These are phyloP conservation scores for Euura saliciscinereae DNA, from an alignment of 1,140 invertebrate genomes.

Conservation along the genomic window DNA sequence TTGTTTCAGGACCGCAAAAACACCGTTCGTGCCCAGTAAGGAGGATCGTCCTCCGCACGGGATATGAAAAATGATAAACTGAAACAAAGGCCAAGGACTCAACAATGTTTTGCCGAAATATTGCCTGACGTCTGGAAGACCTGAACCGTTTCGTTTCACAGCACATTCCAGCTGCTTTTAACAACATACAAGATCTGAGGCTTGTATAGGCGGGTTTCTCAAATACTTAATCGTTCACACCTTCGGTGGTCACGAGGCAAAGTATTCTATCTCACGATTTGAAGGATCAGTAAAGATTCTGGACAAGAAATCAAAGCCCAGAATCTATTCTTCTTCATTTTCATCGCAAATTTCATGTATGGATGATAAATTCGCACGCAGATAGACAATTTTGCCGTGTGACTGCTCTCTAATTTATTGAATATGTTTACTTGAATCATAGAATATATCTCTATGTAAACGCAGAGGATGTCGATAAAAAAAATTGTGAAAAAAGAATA, in stretches of 20 bases:
- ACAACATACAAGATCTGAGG: conserved; percentile 21
- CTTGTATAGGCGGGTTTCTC: not conserved
- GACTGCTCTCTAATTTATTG: not conserved
- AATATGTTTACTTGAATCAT: not conserved
- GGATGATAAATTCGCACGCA: not conserved
- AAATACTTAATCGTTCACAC: not conserved
- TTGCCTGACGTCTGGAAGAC: conserved; percentile 34
- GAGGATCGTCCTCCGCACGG: not conserved
- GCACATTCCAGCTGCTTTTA: conserved; percentile 47
- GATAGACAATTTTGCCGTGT: not conserved
- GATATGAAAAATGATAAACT: conserved; percentile 8
- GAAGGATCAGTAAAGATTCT: no score
- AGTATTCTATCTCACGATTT: not conserved
- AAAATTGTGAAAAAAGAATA: no score
- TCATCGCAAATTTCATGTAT: no score
- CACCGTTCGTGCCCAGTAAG: conserved; percentile 39
- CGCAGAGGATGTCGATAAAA: not conserved
- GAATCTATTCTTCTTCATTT: no score
- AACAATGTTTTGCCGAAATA: conserved; percentile 39
- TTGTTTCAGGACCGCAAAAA: conserved; percentile 48
- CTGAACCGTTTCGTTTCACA: conserved; percentile 35
- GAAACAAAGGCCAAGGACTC: conserved; percentile 33
- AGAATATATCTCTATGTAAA: not conserved
- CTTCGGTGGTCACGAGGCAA: not conserved
- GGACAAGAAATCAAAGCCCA: no score